Evolutionary conservation across 2,888 invertebrate genomes (phyloP).

Genomic region (Temnothorax unifasciatus): DNA sequence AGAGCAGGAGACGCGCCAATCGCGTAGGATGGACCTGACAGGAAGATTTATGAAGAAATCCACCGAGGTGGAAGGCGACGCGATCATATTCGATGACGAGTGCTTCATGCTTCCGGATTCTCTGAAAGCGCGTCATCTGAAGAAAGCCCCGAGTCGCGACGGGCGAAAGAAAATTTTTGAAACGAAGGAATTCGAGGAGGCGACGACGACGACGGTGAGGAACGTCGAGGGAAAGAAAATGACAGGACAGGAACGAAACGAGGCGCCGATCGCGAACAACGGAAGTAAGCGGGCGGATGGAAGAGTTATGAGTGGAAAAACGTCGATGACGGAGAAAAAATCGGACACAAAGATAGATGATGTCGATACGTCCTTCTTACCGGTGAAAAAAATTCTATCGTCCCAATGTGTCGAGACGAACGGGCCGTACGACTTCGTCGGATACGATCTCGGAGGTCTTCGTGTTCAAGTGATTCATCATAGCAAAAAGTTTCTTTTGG

Average conservation of each 20-base stretch:
- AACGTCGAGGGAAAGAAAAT: slow-evolving; percentile 2
- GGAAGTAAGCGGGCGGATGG: slow-evolving; percentile 32
- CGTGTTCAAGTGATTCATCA: slow-evolving; percentile 77
- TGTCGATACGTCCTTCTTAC: slow-evolving; percentile 63
- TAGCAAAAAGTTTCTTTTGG: slow-evolving; percentile 74
- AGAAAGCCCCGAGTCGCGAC: background rate
- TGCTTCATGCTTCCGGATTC: slow-evolving; percentile 80
- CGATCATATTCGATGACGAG: slow-evolving; percentile 67
- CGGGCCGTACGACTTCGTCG: slow-evolving; percentile 75
- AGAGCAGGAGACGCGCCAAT: slow-evolving; percentile 75
- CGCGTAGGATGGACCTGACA: slow-evolving; percentile 33
- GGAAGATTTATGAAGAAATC: slow-evolving; percentile 64
- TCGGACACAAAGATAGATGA: slow-evolving; percentile 40
- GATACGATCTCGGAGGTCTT: slow-evolving; percentile 80
- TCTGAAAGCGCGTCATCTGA: slow-evolving; percentile 74
- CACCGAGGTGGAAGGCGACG: slow-evolving; percentile 55
- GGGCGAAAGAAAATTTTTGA: background rate
- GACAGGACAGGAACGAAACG: slow-evolving; percentile 31
- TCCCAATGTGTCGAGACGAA: slow-evolving; percentile 41
- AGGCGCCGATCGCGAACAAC: slow-evolving; percentile 21
- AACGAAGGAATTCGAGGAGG: slow-evolving; percentile 9
- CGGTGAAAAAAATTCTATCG: slow-evolving; percentile 57
- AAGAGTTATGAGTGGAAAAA: slow-evolving; percentile 38
- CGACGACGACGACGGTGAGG: background rate
- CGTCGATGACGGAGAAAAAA: slow-evolving; percentile 44